These are phyloP conservation scores for Trididemnum nubilum DNA, from an alignment of 23 tunicate species.

Conservation along the genomic window DNA sequence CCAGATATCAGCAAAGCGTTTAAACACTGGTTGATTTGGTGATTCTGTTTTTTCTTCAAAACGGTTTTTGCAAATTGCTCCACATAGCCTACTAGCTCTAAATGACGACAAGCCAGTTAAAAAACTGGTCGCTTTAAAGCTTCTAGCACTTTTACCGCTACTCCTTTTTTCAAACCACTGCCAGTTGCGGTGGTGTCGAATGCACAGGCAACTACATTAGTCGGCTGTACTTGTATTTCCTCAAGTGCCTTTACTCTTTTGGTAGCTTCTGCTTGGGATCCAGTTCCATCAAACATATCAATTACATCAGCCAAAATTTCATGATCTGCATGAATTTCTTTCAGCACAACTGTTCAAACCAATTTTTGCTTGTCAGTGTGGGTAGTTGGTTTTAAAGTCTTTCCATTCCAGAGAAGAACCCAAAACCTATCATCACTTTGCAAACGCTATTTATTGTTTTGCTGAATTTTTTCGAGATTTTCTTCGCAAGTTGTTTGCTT, in stretches of 20 bases:
- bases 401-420: not conserved
- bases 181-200: slow-evolving; percentile 11
- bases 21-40: not conserved
- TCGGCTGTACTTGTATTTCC: not conserved
- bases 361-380: not conserved
- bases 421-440: not conserved
- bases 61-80: slow-evolving; percentile 1
- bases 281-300: not conserved
- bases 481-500: not conserved
- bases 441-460: not conserved
- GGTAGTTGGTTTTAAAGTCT: not conserved
- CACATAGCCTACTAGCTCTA: not conserved
- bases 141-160: not conserved
- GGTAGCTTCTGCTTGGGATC: not conserved
- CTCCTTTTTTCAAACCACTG: slow-evolving; percentile 6
- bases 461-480: not conserved
- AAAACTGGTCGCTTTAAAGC: not conserved
- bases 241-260: not conserved
- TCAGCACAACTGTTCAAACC: not conserved
- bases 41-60: slow-evolving; percentile 2
- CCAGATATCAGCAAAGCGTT: not conserved
- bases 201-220: not conserved
- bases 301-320: not conserved
- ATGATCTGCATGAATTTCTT: not conserved
- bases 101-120: slow-evolving; percentile 1